Base-by-base conservation (phyloP, 2,113 vertebrate species). In the Lagopus leucura region DNA sequence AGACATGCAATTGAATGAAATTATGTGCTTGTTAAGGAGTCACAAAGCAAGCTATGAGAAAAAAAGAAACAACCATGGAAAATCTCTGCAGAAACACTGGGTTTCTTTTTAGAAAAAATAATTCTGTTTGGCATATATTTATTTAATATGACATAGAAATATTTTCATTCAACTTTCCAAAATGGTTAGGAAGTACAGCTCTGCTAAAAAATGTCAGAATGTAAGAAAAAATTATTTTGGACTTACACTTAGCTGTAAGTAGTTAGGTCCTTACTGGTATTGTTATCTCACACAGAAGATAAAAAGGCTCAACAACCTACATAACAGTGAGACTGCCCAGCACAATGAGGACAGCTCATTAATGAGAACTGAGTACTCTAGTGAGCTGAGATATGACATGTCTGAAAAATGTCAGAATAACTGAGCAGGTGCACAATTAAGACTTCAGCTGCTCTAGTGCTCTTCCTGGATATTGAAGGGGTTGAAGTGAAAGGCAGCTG, bases 11-110 rank as follows among this genome's bases (percentile, higher is more conserved):
- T 28, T 73, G 47, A 82, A 84, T 73, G 13, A 84, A 84, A 89
- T 28, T 32, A 75, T 0, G 1, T 0, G 0, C 7, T 67, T 0
- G 0, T 61, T 63, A 90, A 88, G 18, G 2, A 15, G 57, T 69
- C 40, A 72, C 12, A 71, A 88, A 91, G 65, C 17, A 1, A 83
- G 15, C 64, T 67, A 43, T 5, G 8, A 52, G 47, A 65, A 74
- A 4, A 13, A 81, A 81, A 48, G 28, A 88, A 91, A 83, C 63
- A 86, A 47, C 4, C 25, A 75, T 5, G 3, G 32, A 84, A 27
- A 11, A 8, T 78, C 95, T 47, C 21, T 90, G 12, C 6, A 47
- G 36, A 79, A 76, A 79, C 8, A 69, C 3, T 19, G 19, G 2
- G 2, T 21, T 72, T 34, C 12, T 43, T 50, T 70, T 40, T 36